Evolutionary conservation across 2,888 invertebrate species (phyloP), one percentile per base, ranked within the genome.

Genomic region (Allolobophora icterica): DNA sequence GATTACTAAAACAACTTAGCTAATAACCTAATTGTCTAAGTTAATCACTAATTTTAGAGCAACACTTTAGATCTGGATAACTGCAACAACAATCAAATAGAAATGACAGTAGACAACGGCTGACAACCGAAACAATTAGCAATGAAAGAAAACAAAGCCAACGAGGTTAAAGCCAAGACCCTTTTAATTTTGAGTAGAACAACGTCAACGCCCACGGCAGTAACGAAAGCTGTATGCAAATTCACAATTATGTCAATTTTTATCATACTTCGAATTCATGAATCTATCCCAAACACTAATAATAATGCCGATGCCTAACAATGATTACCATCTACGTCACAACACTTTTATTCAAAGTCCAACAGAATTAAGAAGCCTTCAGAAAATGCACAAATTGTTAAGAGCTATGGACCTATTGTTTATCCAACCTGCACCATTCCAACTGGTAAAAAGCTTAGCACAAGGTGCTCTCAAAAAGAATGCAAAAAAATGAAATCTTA

Each of bases 261-360:
- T 6, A 87, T 35, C 38, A 87, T 33, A 24, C 19, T 6, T 38
- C 35, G 21, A 87, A 87, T 34, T 24, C 35, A 35, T 35, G 34
- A 2, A 87, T 35, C 87, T 34, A 35, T 33, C 35, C 34, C 87
- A 87, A 87, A 34, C 71, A 71, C 34, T 38, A 87, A 5, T 21
- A 87, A 87, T 87, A 87, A 87, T 87, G 87, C 87, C 87, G 35
- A 87, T 24, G 38, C 38, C 87, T 87, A 87, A 87, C 87, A 87
- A 87, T 38, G 38, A 87, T 87, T 87, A 87, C 87, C 19, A 87
- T 38, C 33, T 84, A 6, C 35, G 24, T 35, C 87, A 34, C 35
- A 87, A 38, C 35, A 87, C 38, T 17, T 21, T 87, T 87, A 87
- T 35, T 87, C 11, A 87, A 87, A 87, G 21, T 19, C 4, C 34